Conservation (phyloP, 2,888 invertebrate genomes). For the Amblyjoppa proteus region DNA sequence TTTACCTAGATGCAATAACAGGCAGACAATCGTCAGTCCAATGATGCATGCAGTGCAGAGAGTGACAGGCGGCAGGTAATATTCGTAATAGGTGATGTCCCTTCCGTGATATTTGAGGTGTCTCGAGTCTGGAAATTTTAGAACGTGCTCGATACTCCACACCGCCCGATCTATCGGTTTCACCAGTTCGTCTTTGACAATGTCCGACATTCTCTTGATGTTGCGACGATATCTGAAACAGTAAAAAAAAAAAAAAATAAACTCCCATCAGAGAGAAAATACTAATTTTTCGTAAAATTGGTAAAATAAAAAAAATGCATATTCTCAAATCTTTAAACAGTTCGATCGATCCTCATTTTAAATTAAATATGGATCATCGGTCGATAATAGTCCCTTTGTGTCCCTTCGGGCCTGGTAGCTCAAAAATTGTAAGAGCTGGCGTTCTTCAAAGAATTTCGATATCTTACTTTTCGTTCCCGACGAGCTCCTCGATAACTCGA, state of each 20-base stretch:
- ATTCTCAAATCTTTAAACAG: no score
- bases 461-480: constrained; percentile 76
- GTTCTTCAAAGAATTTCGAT: background rate
- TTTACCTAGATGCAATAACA: background rate
- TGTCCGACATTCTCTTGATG: constrained; percentile 66
- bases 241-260: background rate
- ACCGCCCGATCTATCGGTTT: constrained; percentile 80
- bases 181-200: constrained; percentile 76
- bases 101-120: constrained; percentile 79
- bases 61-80: constrained; percentile 71
- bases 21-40: constrained; percentile 2
- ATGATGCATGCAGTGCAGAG: constrained; percentile 45
- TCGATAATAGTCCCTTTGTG: no score
- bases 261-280: background rate
- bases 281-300: background rate
- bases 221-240: constrained; percentile 65
- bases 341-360: no score
- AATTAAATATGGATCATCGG: no score
- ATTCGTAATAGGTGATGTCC: constrained; percentile 76
- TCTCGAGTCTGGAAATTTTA: constrained; percentile 79
- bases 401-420: no score
- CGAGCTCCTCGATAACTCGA: constrained; percentile 72
- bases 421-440: no score
- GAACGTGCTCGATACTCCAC: constrained; percentile 81
- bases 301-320: no score